Base-by-base conservation (phyloP, 2,113 vertebrate genomes). In the Myrmecophaga tridactyla region DNA sequence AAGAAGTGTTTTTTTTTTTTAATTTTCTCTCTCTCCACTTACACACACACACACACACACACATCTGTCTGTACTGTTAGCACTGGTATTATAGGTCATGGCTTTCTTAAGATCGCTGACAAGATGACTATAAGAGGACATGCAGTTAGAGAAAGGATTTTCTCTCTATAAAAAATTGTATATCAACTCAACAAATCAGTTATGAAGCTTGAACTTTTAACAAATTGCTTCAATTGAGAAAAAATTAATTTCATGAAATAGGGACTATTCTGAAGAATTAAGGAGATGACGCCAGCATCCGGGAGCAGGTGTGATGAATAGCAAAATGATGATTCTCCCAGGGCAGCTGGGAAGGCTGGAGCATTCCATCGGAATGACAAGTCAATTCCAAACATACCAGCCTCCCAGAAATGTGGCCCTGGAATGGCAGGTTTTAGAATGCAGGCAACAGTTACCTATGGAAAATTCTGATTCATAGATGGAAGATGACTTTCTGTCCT, bases 1-100 rank as follows among this genome's bases (percentile, higher is more conserved):
- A 81, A 43, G 85, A 56, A 34, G 6, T 73, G 9, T 86, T 90
- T 85, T n/a, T n/a, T n/a, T n/a, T n/a, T n/a, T n/a, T n/a, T n/a
- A n/a, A n/a, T n/a, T 51, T 48, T 12, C 76, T 21, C 48, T 51
- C 48, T 51, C 10, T 51, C 9, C 48, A 51, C 12, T 43, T 18
- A 48, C 12, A 73, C 48, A 18, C 25, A 2, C 23, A 31, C 21
- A 4, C n/a, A 2, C 69, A 31, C 62, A 34, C 60, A 72, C 21
- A 75, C 21, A 43, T 51, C 7, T 41, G 51, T 31, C 6, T 90
- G 76, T 82, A 63, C 20, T 56, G 46, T 85, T 77, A 84, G 43
- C 21, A 21, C 46, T 84, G 48, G 43, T 23, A 31, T 94, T n/a
- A 80, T 48, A 73, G 43, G 39, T 51, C 17, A 21, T 14, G 36